Percentiles rank a stretch among this genome's conserved stretches.
Conservation (phyloP, 2,888 invertebrate species). For the Odontocolon sp. region DNA sequence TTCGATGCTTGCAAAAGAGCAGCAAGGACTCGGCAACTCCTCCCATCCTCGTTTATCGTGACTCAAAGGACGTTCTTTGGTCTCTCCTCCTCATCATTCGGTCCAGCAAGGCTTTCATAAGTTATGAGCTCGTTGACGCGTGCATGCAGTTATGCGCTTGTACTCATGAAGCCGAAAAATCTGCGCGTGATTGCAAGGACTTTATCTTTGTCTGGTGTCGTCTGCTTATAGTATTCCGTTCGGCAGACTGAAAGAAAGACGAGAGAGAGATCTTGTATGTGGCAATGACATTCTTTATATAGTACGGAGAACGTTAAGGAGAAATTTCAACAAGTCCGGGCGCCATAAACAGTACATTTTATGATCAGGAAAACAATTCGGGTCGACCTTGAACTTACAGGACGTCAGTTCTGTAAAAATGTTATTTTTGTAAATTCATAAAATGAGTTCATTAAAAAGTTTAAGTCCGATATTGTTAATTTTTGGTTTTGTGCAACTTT, state of each 20-base stretch:
- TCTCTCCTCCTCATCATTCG: conserved; percentile 21
- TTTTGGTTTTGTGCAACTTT: too few species aligned
- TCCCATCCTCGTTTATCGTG: conserved; percentile 42
- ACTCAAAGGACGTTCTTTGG: conserved; percentile 53
- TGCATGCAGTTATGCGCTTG: conserved; percentile 51
- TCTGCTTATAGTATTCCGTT: not conserved
- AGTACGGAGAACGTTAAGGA: not conserved
- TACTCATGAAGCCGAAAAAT: conserved; percentile 8
- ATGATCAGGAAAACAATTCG: too few species aligned
- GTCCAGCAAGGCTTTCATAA: conserved; percentile 71
- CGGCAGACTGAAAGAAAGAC: not conserved
- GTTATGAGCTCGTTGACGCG: conserved; percentile 72
- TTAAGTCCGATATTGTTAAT: too few species aligned
- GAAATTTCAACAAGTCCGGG: not conserved
- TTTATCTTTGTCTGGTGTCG: too few species aligned
- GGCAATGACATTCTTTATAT: not conserved
- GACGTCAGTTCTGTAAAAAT: too few species aligned
- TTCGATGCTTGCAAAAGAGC: too few species aligned
- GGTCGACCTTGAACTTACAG: too few species aligned
- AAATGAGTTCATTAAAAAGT: too few species aligned
- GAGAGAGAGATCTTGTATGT: not conserved
- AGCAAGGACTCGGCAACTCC: conserved; percentile 15
- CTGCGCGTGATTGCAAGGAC: not conserved
- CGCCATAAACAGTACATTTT: conserved; percentile 2
- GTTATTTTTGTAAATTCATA: too few species aligned